Evolutionary conservation across 2,113 vertebrate species (phyloP), one percentile per base, ranked within the genome.

Genomic region (Cynopterus brachyotis): DNA sequence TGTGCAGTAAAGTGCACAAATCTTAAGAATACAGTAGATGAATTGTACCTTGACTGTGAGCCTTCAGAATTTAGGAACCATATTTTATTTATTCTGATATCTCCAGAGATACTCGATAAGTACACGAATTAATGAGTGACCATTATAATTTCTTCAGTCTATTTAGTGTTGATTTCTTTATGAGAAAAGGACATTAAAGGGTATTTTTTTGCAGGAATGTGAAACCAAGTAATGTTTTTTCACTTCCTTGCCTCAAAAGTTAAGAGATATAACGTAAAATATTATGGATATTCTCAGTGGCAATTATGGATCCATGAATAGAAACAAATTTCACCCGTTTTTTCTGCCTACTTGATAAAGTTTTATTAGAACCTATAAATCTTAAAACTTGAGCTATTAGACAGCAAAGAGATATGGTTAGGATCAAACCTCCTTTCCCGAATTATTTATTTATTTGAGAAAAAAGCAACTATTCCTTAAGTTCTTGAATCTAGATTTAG

Each of bases 281-380:
- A 87, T 35, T 81, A 37, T 55, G 92, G 64, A 32, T 75, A 73
- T 83, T 45, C 55, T 80, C 37, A 76, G 17, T 86, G 32, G 2
- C 19, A 86, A n/a, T 95, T 87, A 70, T 72, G 28, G 45, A 83
- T 90, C 3, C 75, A 64, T 75, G 53, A 94, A 73, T 69, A 93
- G 95, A 92, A 94, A 66, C 20, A 89, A 59, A 53, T 89, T 90
- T 89, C 9, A 76, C 66, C 35, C 8, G 70, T 82, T 78, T 50
- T 95, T 96, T 96, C n/a, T 84, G 66, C 37, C 5, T 26, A 79
- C 30, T 57, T 89, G 72, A 91, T 88, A 60, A 90, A 85, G 22
- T 94, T 94, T 97, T 95, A 69, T 69, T 89, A 70, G 24, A 90
- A 95, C 55, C 45, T 73, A 64, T 89, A 94, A 95, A 91, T 95